Evolutionary conservation across 1,140 invertebrate genomes (phyloP), one percentile per base, ranked within the genome.

Genomic region (Nasonia giraulti): DNA sequence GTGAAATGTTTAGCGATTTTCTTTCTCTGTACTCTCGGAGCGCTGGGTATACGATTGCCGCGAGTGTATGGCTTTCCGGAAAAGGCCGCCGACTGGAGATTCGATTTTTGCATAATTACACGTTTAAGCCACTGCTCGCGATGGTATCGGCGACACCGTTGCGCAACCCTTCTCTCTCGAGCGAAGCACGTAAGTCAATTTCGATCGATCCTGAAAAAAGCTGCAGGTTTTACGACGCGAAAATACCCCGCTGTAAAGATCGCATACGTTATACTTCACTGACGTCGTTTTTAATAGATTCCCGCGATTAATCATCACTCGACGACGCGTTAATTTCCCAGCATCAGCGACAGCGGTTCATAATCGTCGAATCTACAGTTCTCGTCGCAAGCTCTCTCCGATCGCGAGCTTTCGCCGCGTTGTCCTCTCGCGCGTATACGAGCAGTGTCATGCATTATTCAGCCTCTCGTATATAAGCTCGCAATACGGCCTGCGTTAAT

Each of bases 401-500:
- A 62, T 62, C 55, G n/a, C 11, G 20, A 74, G 27, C 12, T 74
- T 40, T 74, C 31, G 17, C 8, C 69, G 69, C 33, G 14, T 76
- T 76, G 31, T 44, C 33, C 74, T 76, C 7, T 47, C 20, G 5
- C 6, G 6, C 17, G 27, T 27, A 20, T 62, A 20, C 33, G 33
- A 37, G 33, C 20, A 47, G 10, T 12, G 14, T 23, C 11, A 47
- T 75, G 33, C n/a, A 84, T 84, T 84, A 84, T 84, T 84, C 78
- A 80, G 37, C 75, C 82, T 50, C 40, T 12, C 40, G 4, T 12
- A 3, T 37, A 73, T 37, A 4, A 73, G 17, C 17, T 62, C 2
- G 37, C 80, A 82, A 76, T 76, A 68, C 27, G 66, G 20, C 23
- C 44, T 11, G 77, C 20, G 83, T 75, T 84, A 84, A 80, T 80